Evolutionary conservation across 2,888 invertebrate species (phyloP), one percentile per base, ranked within the genome.

Genomic region (Mythimna albipuncta): DNA sequence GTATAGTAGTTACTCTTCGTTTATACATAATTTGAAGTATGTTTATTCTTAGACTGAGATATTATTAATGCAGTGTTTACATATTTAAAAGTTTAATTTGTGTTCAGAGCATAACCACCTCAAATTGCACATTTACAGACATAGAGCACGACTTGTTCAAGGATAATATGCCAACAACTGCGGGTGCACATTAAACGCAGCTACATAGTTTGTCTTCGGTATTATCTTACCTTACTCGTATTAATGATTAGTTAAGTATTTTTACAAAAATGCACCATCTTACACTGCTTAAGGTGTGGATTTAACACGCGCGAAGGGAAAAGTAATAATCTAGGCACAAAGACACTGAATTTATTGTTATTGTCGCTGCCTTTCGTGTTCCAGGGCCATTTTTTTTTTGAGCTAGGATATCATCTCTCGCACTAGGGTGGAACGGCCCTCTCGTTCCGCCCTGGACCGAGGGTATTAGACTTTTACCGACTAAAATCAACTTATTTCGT

Each of bases 111-210:
- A 88, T 91, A 91, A 91, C 88, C 88, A 88, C 88, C 85, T 90
- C 82, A 91, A 92, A 94, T 91, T 93, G 91, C 90, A 87, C 89
- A 90, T 93, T 93, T 91, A 90, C 89, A 87, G 88, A 88, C 87
- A 87, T 89, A 88, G 84, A 89, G 89, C 92, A 94, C 93, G 93
- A 94, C 89, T 91, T 89, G 82, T 92, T 92, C 93, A 94, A 94
- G 93, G 94, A 91, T 91, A 88, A 90, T 88, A 88, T 89, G 86
- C 84, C 82, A 84, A 84, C 83, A 81, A 82, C 80, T 81, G 73
- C 75, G 67, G 67, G 75, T 73, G 72, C 66, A 72, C 61, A 77
- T 81, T 80, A 59, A 79, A 72, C 73, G 81, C 71, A 86, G 67
- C 74, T 66, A 52, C 61, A 58, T 72, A 69, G 47, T 71, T 82